These are phyloP conservation scores for Drosophila sp. DNA, from an alignment of 1,140 invertebrate species.

Conservation along the genomic window DNA sequence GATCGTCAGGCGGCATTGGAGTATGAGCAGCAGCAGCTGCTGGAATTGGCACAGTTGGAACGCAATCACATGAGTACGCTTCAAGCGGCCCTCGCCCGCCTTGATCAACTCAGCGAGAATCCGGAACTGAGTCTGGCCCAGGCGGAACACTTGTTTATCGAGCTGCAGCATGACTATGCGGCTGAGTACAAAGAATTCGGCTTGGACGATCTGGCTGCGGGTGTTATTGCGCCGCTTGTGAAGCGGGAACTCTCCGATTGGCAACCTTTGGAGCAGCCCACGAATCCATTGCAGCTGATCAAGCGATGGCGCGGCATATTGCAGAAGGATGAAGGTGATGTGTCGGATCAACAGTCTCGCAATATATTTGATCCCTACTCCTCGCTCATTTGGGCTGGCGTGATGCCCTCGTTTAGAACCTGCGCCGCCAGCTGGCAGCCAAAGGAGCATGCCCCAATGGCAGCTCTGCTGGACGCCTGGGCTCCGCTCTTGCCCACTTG, in stretches of 20 bases:
- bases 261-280: constrained; percentile 89
- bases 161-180: constrained; percentile 87
- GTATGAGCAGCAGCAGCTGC: constrained; percentile 91
- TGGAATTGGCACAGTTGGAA: constrained; percentile 90
- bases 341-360: constrained; percentile 81
- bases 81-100: constrained; percentile 88
- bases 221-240: constrained; percentile 88
- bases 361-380: constrained; percentile 91
- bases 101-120: constrained; percentile 89
- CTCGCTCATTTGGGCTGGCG: constrained; percentile 94
- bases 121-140: constrained; percentile 89
- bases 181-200: constrained; percentile 87
- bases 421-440: constrained; percentile 88
- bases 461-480: constrained; percentile 93
- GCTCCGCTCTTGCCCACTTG: constrained; percentile 91
- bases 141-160: constrained; percentile 90
- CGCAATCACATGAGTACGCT: constrained; percentile 90
- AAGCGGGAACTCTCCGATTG: constrained; percentile 89
- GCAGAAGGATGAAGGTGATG: constrained; percentile 52
- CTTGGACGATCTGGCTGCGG: constrained; percentile 88
- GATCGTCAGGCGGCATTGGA: constrained; percentile 92
- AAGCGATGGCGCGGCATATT: constrained; percentile 90
- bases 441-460: constrained; percentile 90
- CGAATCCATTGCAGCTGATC: constrained; percentile 88
- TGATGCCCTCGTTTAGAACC: constrained; percentile 90